Base-by-base conservation (phyloP, 1,140 invertebrate genomes). In the Drosophila mojavensis region DNA sequence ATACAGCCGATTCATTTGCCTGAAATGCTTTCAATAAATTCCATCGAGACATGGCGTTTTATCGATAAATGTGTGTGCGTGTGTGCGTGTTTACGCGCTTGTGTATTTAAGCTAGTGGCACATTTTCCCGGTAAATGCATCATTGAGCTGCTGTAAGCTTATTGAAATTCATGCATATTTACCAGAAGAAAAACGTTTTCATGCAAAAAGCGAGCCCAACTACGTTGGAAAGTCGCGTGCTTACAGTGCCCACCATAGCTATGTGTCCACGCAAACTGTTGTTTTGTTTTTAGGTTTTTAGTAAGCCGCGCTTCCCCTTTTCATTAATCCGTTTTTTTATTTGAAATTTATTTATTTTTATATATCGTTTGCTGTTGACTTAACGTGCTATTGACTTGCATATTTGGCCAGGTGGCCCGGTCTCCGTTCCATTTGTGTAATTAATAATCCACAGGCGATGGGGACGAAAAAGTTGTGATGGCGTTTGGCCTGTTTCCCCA, bases 381-480 rank as follows among this genome's bases (percentile, higher is more conserved):
- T 66, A 53, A n/a, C 26, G 53, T 60, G 17, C 47, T 66, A 67
- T 60, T 71, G 62, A 67, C 69, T 66, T 47, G 55, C 55, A 59
- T 60, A 60, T 60, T 60, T 67, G 43, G 62, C 11, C 39, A 54
- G 48, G n/a, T 54, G 10, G 30, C 41, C 41, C 1, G 50, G 15
- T 39, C 15, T 53, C 45, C 39, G 28, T 73, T 45, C 70, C 64
- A 67, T 73, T 73, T 73, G 64, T 55, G 70, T 68, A 73, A 73
- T 73, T 73, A 67, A 73, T 73, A 73, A 61, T 15, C 45, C 48
- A 47, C 48, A 55, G 54, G 55, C 55, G 28, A 30, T 33, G 43
- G 43, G 43, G 15, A 6, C 7, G 43, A 17, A 47, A 48, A 66
- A 60, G 39, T 73, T 60, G 60, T 53, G 69, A 36, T 15, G 17